Evolutionary conservation across 2,888 invertebrate species (phyloP).

Genomic region (Drosophila nr. medialis): DNA sequence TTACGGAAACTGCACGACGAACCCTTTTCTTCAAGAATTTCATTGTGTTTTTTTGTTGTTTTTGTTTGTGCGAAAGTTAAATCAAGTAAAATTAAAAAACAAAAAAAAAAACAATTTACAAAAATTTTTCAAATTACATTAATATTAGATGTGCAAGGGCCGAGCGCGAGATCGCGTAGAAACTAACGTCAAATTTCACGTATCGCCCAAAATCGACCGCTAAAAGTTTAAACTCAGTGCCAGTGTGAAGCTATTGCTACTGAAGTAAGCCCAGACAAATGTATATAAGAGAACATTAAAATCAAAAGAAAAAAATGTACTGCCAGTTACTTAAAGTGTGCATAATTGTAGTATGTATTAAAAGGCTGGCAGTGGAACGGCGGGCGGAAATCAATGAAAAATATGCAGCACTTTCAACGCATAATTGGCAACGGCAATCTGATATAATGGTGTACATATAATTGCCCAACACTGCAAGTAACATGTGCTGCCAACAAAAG

Average conservation of each 20-base stretch:
- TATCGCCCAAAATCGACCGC: not conserved
- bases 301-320: slow-evolving; percentile 12
- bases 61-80: slow-evolving; percentile 48
- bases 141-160: slow-evolving; percentile 16
- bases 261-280: slow-evolving; percentile 42
- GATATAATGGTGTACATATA: slow-evolving; percentile 10
- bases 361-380: slow-evolving; percentile 30
- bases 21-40: slow-evolving; percentile 34
- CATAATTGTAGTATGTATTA: slow-evolving; percentile 1
- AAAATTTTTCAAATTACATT: not conserved
- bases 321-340: slow-evolving; percentile 5
- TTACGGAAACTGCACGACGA: slow-evolving; percentile 23
- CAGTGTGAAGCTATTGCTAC: slow-evolving; percentile 19
- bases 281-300: not conserved
- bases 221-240: slow-evolving; percentile 25
- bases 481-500: not conserved
- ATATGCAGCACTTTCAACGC: slow-evolving; percentile 33
- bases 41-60: slow-evolving; percentile 59
- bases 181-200: not conserved
- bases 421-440: slow-evolving; percentile 18
- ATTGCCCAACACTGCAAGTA: slow-evolving; percentile 4
- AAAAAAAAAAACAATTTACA: not conserved
- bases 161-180: slow-evolving; percentile 6
- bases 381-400: slow-evolving; percentile 70
- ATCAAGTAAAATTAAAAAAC: slow-evolving; percentile 5